phyloP scores from a whole-genome alignment of 1,140 invertebrate genomes.

The Drosophila takahashii region DNA sequence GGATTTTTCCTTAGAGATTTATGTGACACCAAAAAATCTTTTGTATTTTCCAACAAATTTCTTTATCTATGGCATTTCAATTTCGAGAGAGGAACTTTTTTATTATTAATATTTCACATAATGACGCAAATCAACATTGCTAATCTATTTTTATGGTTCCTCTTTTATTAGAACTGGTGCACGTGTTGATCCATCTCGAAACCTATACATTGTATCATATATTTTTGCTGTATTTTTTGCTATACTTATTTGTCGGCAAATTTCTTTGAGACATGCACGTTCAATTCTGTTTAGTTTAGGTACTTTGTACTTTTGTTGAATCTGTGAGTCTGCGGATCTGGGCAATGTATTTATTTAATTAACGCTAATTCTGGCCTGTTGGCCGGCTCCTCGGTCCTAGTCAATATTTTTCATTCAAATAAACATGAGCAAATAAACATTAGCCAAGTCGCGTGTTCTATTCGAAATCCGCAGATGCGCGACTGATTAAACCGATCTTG shows the following conservation, averaged over 20 bases:
- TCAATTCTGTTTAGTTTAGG: constrained; percentile 20
- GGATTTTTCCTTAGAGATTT: constrained; percentile 5
- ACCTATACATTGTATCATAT: constrained; percentile 6
- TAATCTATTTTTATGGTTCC: constrained; percentile 6
- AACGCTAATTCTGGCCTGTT: constrained; percentile 50
- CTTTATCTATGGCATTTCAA: constrained; percentile 5
- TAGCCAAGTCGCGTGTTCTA: constrained; percentile 61
- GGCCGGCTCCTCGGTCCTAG: constrained; percentile 22
- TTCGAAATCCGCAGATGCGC: constrained; percentile 22
- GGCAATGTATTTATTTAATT: constrained; percentile 63
- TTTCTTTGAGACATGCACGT: constrained; percentile 23
- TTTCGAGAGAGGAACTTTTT: background rate
- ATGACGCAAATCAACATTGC: constrained; percentile 24
- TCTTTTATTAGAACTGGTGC: constrained; percentile 7
- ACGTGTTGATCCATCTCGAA: constrained; percentile 11
- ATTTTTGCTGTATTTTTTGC: constrained; percentile 7
- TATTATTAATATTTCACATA: background rate
- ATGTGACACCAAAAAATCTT: constrained; percentile 1
- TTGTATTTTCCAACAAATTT: constrained; percentile 5
- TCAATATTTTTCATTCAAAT: constrained; percentile 52
- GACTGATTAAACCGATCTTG: constrained; percentile 2
- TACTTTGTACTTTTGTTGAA: constrained; percentile 6
- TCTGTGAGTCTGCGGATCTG: constrained; percentile 14
- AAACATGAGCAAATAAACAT: constrained; percentile 69
- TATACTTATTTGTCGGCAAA: constrained; percentile 33